Base-by-base conservation (phyloP, 2,113 vertebrate genomes). In the Cyanoliseus patagonus region DNA sequence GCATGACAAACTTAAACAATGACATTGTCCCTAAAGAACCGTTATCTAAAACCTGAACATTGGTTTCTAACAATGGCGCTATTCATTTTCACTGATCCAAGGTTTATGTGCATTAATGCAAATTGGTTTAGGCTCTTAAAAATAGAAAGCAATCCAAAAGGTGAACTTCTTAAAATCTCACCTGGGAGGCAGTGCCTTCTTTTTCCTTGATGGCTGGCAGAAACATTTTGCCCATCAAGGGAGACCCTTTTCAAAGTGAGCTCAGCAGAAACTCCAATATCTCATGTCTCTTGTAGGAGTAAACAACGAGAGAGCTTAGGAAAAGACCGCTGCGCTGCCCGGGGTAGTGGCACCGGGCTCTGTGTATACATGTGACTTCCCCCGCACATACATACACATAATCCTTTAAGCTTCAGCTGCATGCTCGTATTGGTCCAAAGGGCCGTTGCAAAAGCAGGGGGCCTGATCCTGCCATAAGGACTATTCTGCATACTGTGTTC, bases 311-410 rank as follows among this genome's bases (percentile, higher is more conserved):
- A 63, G 84, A 57, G 94, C 90, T 75, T 57, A 44, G 91, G 11
- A 47, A 8, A 33, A 31, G 85, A 46, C 4, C 9, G 35, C 84
- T 16, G 78, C 79, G 2, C 70, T 72, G 27, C 75, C 70, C 83
- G n/a, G 1, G 51, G 75, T 13, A 8, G 83, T 76, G 95, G 69
- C 92, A 62, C 94, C 3, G 12, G 31, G 4, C 88, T 33, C 86
- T 84, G 95, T 86, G 92, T 92, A 46, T 84, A 75, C 97, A 84
- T 95, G 97, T 97, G 97, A 97, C 95, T 46, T 90, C 28, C 79
- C 88, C 84, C 24, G 74, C 85, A 47, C 95, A 72, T 39, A 10
- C 69, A 23, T 8, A 41, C 92, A 46, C 88, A 9, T 75, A 78
- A 92, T 94, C 92, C 95, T 76, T 90, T 90, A 68, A 97, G 83